Percentiles rank a stretch among this genome's conserved stretches.
These are phyloP conservation scores for Drosophila rufa DNA, from an alignment of 1,140 invertebrate species.

Conservation along the genomic window DNA sequence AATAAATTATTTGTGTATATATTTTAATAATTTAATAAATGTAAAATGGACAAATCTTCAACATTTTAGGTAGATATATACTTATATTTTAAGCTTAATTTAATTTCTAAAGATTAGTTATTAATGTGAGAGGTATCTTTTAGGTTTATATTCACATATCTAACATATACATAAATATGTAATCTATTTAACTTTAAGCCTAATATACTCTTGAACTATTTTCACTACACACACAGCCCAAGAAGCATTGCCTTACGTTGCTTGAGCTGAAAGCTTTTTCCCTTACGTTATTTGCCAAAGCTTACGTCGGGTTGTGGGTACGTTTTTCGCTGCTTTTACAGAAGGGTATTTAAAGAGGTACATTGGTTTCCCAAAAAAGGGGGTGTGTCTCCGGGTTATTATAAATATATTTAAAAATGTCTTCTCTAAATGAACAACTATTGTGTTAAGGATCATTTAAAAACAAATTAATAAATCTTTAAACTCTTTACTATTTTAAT, in stretches of 20 bases:
- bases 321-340: slow-evolving; percentile 10
- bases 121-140: not conserved
- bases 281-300: slow-evolving; percentile 15
- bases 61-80: too few relatives aligned
- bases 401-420: not conserved
- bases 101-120: not conserved
- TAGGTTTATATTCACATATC: not conserved
- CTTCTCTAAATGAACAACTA: too few relatives aligned
- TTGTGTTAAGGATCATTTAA: too few relatives aligned
- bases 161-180: not conserved
- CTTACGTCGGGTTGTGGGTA: slow-evolving; percentile 1
- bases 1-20: too few relatives aligned
- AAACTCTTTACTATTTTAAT: too few relatives aligned
- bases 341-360: slow-evolving; percentile 6
- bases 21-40: too few relatives aligned
- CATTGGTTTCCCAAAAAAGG: slow-evolving; percentile 13
- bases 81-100: too few relatives aligned
- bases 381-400: slow-evolving; percentile 24
- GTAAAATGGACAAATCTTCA: too few relatives aligned
- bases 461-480: not conserved
- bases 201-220: slow-evolving; percentile 13
- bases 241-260: slow-evolving; percentile 16
- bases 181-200: not conserved
- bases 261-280: slow-evolving; percentile 19
- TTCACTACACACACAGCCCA: not conserved